These are phyloP conservation scores for Phylloscopus trochilus DNA, from an alignment of 2,113 vertebrate species.

Conservation along the genomic window DNA sequence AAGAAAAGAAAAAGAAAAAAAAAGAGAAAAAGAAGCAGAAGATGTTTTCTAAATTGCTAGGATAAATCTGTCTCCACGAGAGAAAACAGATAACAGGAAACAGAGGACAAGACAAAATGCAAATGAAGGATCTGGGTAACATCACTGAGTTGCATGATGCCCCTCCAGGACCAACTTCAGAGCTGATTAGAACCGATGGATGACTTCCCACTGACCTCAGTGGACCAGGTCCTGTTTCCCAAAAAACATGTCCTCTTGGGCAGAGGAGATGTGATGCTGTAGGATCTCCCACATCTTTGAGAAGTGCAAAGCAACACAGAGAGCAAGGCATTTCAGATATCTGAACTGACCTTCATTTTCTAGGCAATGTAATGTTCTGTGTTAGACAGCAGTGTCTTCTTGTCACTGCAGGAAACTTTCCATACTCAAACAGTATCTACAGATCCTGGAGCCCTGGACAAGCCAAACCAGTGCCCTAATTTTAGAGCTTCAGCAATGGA, in stretches of 20 bases:
- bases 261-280: neutral
- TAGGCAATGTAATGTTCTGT: neutral
- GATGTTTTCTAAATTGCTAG: constrained; percentile 19
- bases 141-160: neutral
- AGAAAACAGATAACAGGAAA: constrained; percentile 45
- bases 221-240: neutral
- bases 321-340: neutral
- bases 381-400: neutral
- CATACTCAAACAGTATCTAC: neutral
- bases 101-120: constrained; percentile 42
- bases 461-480: neutral
- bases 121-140: constrained; percentile 45
- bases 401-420: neutral
- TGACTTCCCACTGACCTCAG: neutral
- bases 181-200: neutral
- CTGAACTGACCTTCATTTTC: neutral
- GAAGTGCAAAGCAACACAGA: neutral
- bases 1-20: neutral
- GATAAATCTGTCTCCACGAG: constrained; percentile 38
- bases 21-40: neutral
- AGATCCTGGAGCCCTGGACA: neutral
- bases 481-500: neutral
- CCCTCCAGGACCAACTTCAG: neutral
- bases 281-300: neutral
- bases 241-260: neutral